phyloP scores from a whole-genome alignment of 2,113 vertebrate species.

The Phyllopteryx taeniolatus region DNA sequence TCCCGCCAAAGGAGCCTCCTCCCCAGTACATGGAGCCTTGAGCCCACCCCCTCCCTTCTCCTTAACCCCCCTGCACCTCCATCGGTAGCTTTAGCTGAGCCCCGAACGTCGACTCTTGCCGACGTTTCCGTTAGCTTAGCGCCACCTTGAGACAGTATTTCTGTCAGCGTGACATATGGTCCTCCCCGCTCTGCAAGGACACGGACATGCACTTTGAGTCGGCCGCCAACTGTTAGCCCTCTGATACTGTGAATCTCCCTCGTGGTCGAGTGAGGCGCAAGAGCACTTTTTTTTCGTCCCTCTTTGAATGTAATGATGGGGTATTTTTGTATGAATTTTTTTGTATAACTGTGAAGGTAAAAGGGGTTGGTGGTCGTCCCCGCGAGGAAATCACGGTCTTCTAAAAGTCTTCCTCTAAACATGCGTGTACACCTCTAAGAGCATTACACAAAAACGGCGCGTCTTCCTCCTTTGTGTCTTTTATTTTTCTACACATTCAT shows the following conservation, averaged over 20 bases:
- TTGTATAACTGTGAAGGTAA: conserved; percentile 48
- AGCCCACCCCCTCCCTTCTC: conserved; percentile 31
- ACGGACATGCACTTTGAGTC: conserved; percentile 53
- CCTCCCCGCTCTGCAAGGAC: conserved; percentile 40
- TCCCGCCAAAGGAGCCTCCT: conserved; percentile 85
- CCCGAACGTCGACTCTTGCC: conserved; percentile 8
- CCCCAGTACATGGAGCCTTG: conserved; percentile 86
- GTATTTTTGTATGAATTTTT: conserved; percentile 67
- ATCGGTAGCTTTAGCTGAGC: not conserved
- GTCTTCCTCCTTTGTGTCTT: conserved; percentile 36
- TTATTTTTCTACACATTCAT: conserved; percentile 30
- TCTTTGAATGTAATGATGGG: conserved; percentile 68
- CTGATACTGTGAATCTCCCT: conserved; percentile 65
- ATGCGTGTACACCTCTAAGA: not conserved
- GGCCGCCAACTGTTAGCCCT: conserved; percentile 68
- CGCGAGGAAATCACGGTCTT: conserved; percentile 17
- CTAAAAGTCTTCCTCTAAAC: conserved; percentile 16
- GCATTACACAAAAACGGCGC: not conserved
- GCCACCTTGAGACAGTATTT: conserved; percentile 31
- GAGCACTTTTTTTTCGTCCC: conserved; percentile 66
- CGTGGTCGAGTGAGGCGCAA: conserved; percentile 42
- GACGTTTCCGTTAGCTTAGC: conserved; percentile 31
- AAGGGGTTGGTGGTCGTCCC: not conserved
- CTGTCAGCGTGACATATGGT: conserved; percentile 24
- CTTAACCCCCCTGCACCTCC: not conserved